Evolutionary conservation across 2,113 vertebrate genomes (phyloP), one percentile per base, ranked within the genome.

Genomic region (Onychostoma macrolepis): DNA sequence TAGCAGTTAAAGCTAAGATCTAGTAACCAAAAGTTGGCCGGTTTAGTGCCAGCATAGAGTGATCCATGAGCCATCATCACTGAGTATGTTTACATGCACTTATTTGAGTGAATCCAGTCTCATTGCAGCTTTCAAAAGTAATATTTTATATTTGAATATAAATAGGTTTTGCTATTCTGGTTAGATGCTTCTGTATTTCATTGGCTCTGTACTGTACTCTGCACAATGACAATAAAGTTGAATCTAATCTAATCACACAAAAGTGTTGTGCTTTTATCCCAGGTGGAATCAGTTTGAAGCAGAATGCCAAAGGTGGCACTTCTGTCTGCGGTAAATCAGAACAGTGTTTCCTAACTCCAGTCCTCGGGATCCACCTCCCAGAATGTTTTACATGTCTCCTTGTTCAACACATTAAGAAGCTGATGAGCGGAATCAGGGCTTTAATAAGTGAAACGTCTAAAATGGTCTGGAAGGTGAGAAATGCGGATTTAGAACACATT

Each of bases 161-260:
- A 1, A n/a, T 72, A 41, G 69, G 69, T n/a, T 72, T 72, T 72
- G 21, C 69, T 41, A 21, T 71, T 38, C 4, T 41, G 72, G n/a
- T 45, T 45, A 45, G 41, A 75, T 45, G 72, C 38, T 26, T 45
- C 38, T 75, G 72, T 75, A 26, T 75, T 45, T 75, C 38, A 45
- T 75, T 45, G 72, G 72, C 72, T 75, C 41, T 26, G 12, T 67
- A 75, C 19, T 72, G 33, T 72, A 72, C 72, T 75, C 38, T 75
- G 72, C 72, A 75, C 72, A 75, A 75, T 75, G 72, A 75, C 41
- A 75, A 75, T 75, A 75, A 75, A 75, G 72, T 9, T 75, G 38
- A 45, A 45, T 45, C 72, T 75, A 75, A 75, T 75, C 24, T 26
- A 45, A 75, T 72, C 10, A 24, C 67, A 24, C 69, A 41, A 6